Evolutionary conservation across 2,113 vertebrate species (phyloP).

Genomic region (Aleadryas rufinucha): DNA sequence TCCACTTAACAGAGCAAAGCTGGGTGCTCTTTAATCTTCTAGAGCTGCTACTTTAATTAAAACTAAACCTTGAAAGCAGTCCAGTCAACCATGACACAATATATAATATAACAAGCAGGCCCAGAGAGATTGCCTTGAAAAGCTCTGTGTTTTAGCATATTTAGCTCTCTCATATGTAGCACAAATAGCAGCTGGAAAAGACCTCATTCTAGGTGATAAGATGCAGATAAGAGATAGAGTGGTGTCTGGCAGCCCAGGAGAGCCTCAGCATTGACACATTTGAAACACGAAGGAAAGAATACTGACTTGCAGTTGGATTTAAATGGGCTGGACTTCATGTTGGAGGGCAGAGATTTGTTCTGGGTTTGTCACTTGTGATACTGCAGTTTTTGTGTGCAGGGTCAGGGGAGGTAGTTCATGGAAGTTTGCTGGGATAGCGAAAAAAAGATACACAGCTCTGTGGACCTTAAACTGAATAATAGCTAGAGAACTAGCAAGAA

Average conservation of each 20-base stretch:
- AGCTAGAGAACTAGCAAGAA: background rate
- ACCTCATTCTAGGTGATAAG: background rate
- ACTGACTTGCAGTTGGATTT: background rate
- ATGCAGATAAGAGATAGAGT: background rate
- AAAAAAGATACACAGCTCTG: background rate
- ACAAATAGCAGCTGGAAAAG: background rate
- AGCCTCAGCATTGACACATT: background rate
- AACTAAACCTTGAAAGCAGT: constrained; percentile 21
- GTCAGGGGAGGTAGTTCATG: background rate
- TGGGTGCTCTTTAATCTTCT: background rate
- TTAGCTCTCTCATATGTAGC: background rate
- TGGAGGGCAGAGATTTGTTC: background rate
- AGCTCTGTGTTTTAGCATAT: background rate
- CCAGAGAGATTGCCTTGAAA: background rate
- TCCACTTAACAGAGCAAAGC: background rate
- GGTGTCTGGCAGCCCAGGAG: background rate
- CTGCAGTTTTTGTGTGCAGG: background rate
- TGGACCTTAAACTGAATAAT: background rate
- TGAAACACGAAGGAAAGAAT: background rate
- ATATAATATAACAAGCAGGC: background rate
- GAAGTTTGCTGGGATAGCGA: background rate
- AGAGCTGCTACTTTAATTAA: constrained; percentile 23
- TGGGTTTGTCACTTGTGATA: background rate
- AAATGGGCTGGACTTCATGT: background rate
- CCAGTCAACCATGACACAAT: background rate